These are phyloP conservation scores for Pachypeltis micranthus DNA, from an alignment of 1,140 invertebrate genomes.

Conservation along the genomic window DNA sequence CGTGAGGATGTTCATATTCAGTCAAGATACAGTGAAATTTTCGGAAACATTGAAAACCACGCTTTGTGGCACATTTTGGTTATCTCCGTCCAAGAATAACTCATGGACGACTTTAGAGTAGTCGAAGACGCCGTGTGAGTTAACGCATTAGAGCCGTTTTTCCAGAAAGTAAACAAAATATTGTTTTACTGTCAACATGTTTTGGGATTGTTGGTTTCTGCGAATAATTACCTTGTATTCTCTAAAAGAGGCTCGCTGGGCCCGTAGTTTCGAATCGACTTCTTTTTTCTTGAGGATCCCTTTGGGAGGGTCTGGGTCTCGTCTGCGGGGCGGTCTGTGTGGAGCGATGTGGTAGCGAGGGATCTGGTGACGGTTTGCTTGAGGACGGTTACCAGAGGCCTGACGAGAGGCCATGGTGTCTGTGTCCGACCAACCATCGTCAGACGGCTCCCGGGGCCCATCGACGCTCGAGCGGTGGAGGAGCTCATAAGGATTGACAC, in stretches of 20 bases:
- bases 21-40: too few species aligned
- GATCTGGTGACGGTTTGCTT: constrained; percentile 42
- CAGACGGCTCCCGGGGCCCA: constrained; percentile 10
- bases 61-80: too few species aligned
- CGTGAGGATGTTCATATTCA: too few species aligned
- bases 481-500: constrained; percentile 69
- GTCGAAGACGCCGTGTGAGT: too few species aligned
- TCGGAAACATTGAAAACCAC: too few species aligned
- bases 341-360: constrained; percentile 23
- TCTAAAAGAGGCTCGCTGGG: constrained; percentile 25
- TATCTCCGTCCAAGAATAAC: too few species aligned
- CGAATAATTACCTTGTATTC: constrained; percentile 25
- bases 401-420: constrained; percentile 13
- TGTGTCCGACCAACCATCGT: constrained; percentile 29
- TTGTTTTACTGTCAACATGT: too few species aligned
- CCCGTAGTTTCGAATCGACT: not conserved
- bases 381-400: constrained; percentile 36
- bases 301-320: constrained; percentile 13
- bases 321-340: constrained; percentile 22
- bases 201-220: too few species aligned
- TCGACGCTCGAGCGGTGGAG: constrained; percentile 35
- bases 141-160: too few species aligned
- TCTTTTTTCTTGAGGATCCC: not conserved
- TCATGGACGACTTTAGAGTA: too few species aligned
- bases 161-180: too few species aligned